A percentile compares a stretch with the other conserved stretches of the same genome.
Evolutionary conservation across 2,888 invertebrate species (phyloP).

Genomic region (Brachyptera putata): DNA sequence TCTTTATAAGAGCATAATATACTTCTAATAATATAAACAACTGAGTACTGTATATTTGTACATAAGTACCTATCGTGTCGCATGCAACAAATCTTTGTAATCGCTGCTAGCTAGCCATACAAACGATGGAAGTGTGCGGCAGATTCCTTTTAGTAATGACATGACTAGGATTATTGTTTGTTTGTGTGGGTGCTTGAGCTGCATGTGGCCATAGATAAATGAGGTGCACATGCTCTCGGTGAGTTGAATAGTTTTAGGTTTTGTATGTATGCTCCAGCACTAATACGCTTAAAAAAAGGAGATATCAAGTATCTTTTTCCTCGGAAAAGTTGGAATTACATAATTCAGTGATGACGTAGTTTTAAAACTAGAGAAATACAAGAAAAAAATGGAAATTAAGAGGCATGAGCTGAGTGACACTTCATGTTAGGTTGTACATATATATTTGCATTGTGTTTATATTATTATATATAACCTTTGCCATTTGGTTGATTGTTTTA

Average conservation of each 20-base stretch:
- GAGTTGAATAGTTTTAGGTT: conserved; percentile 14
- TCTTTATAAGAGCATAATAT: conserved; percentile 29
- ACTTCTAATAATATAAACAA: background rate
- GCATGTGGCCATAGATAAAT: background rate
- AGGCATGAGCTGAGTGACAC: background rate
- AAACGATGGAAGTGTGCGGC: conserved; percentile 29
- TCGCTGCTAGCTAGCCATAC: conserved; percentile 26
- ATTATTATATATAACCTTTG: too few species aligned
- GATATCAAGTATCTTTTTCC: background rate
- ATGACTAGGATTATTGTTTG: too few species aligned
- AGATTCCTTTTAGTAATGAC: too few species aligned
- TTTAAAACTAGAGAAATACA: too few species aligned
- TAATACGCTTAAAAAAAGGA: conserved; percentile 27
- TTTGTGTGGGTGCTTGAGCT: background rate
- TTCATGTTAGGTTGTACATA: background rate
- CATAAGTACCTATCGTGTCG: conserved; percentile 19
- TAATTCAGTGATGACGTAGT: too few species aligned
- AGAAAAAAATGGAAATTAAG: background rate
- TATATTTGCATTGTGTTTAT: background rate
- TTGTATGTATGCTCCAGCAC: conserved; percentile 31
- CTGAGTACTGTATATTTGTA: background rate
- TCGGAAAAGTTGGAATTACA: too few species aligned
- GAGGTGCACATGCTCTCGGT: background rate
- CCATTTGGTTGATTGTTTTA: background rate
- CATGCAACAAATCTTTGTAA: conserved; percentile 22